Percentiles rank a stretch among this genome's conserved stretches.
These are phyloP conservation scores for Galerucella nymphaeae DNA, from an alignment of 2,888 invertebrate species.

Conservation along the genomic window DNA sequence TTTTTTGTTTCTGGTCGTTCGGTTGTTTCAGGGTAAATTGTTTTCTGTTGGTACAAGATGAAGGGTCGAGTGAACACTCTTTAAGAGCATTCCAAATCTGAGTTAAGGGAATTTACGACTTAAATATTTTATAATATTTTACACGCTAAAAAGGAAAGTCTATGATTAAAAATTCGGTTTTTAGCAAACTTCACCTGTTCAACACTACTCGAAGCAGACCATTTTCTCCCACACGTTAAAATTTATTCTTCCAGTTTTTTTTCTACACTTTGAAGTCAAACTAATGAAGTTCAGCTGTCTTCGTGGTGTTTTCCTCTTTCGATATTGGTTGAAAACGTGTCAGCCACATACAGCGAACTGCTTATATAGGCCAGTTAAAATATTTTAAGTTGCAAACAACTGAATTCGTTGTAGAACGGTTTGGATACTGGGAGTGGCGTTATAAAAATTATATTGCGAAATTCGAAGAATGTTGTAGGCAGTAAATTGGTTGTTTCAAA, in stretches of 20 bases:
- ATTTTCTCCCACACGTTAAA: constrained; percentile 14
- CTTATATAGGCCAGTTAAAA: constrained; percentile 17
- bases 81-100: constrained; percentile 12
- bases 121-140: constrained; percentile 9
- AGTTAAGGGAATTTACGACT: constrained; percentile 5
- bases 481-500: not conserved
- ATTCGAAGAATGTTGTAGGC: not conserved
- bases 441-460: not conserved
- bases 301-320: constrained; percentile 42
- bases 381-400: not conserved
- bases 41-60: constrained; percentile 47
- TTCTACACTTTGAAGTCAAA: constrained; percentile 15
- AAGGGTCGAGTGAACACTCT: constrained; percentile 10
- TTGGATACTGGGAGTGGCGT: not conserved
- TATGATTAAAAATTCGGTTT: too few relatives aligned
- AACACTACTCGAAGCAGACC: not conserved
- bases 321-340: constrained; percentile 56
- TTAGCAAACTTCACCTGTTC: not conserved
- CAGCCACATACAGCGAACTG: constrained; percentile 51
- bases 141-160: too few relatives aligned
- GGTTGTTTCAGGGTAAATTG: constrained; percentile 50
- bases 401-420: not conserved
- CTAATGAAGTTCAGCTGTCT: constrained; percentile 33
- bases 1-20: constrained; percentile 63
- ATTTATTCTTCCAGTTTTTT: constrained; percentile 13